Base-by-base conservation (phyloP, 30 jellyfish, hydroid and myxozoan genomes). In the Chrysaora quinquecirrha region DNA sequence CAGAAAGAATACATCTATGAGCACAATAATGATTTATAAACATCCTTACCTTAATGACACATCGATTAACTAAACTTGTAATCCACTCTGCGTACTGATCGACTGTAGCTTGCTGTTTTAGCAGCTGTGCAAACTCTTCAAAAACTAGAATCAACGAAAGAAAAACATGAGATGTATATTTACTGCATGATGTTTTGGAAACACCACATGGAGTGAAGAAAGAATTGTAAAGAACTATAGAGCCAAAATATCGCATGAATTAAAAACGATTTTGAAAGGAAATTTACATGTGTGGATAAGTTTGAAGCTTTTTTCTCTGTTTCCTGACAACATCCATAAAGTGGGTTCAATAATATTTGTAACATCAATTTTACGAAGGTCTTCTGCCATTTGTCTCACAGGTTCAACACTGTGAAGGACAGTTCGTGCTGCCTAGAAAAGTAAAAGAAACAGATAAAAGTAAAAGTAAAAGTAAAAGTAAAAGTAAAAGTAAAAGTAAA, bases 81-180 rank as follows among this genome's bases (percentile, higher is more conserved):
- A 95, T 68, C 99, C 99, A 95, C 31, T 88, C 97, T 4, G 99
- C 84, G 80, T 88, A 95, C 65, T 95, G 97, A 47, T 95, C 99
- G 29, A 95, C 95, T 2, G 97, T 70, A 2, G 99, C 96, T 73
- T 87, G 97, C 46, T 89, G 95, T 61, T 83, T 97, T 62, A 95
- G 88, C 62, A 95, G 71, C 20, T 75, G 75, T 16, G 87, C 83
- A 62, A 95, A 88, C 54, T 95, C 99, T 29, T 90, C 88, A 64
- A 88, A 95, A 71, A 50, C 99, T 95, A 48, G 30, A 23, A 32
- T 34, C 64, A 76, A 27, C 43, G 61, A 1, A 4, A 6, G 83
- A 29, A 6, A n/a, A 35, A 12, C 38, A 28, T n/a, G n/a, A n/a
- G n/a, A n/a, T n/a, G n/a, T n/a, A n/a, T n/a, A n/a, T n/a, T n/a